These are phyloP conservation scores for Caenorhabditis japonica DNA, from an alignment of 2,888 invertebrate species.

Conservation along the genomic window DNA sequence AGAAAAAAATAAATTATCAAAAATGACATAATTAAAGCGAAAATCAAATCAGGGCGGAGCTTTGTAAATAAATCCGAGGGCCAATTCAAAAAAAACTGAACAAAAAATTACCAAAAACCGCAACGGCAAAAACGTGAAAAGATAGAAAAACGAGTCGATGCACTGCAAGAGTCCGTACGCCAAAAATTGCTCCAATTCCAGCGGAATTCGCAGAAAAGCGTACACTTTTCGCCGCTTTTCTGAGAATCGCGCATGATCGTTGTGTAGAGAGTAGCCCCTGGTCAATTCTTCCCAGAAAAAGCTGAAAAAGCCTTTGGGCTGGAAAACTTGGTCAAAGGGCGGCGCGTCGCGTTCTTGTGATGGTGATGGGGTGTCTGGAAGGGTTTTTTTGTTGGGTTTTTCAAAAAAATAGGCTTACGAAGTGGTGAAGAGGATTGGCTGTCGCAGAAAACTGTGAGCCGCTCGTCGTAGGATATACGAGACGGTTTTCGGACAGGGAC, in stretches of 20 bases:
- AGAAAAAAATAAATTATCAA: too few relatives aligned
- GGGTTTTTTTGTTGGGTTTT: not conserved
- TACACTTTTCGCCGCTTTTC: slow-evolving; percentile 92
- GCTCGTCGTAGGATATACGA: slow-evolving; percentile 46
- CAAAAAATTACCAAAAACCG: slow-evolving; percentile 84
- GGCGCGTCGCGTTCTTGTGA: slow-evolving; percentile 22
- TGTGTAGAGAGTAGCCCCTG: slow-evolving; percentile 89
- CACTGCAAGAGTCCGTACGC: slow-evolving; percentile 92
- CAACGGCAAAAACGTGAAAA: slow-evolving; percentile 95
- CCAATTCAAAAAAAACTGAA: slow-evolving; percentile 79
- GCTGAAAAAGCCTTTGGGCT: slow-evolving; percentile 57
- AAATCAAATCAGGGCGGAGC: too few relatives aligned
- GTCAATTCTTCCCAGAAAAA: slow-evolving; percentile 73
- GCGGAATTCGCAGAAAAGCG: slow-evolving; percentile 93
- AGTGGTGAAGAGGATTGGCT: slow-evolving; percentile 35
- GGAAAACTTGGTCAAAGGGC: slow-evolving; percentile 23
- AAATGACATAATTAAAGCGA: too few relatives aligned
- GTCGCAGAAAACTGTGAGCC: slow-evolving; percentile 53
- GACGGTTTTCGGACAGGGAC: slow-evolving; percentile 44
- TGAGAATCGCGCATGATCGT: slow-evolving; percentile 93
- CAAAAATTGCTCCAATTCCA: slow-evolving; percentile 87
- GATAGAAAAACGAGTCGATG: slow-evolving; percentile 95
- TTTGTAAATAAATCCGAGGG: not conserved
- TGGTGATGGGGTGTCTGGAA: slow-evolving; percentile 49
- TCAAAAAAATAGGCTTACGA: slow-evolving; percentile 24